Conservation (phyloP, 1,140 invertebrate species). For the Hycleus phaleratus region DNA sequence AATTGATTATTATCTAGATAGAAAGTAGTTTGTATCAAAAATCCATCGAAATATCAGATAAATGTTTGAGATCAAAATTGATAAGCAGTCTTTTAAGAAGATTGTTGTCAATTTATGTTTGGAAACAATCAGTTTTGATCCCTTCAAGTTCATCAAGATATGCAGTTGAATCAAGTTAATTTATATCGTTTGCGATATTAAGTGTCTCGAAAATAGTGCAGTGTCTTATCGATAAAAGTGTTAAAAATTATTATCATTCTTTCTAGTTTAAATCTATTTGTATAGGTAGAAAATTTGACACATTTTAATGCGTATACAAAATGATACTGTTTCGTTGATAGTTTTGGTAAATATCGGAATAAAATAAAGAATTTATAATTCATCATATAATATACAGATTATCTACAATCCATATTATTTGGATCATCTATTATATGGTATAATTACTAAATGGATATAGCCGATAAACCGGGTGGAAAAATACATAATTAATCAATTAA, state of each 20-base stretch:
- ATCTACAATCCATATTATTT: too few relatives aligned
- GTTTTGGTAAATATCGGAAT: slow-evolving; percentile 2
- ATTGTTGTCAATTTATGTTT: slow-evolving; percentile 7
- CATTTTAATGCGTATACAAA: slow-evolving; percentile 23
- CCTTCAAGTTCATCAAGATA: slow-evolving; percentile 11
- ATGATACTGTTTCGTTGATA: slow-evolving; percentile 10
- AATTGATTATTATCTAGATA: slow-evolving; percentile 13
- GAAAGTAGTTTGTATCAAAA: slow-evolving; percentile 8
- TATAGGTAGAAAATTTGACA: slow-evolving; percentile 19
- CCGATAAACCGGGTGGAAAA: not conserved
- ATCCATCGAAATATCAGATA: slow-evolving; percentile 15
- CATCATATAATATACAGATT: not conserved
- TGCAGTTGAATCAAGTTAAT: slow-evolving; percentile 8
- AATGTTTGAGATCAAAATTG: slow-evolving; percentile 27
- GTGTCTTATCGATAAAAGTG: not conserved
- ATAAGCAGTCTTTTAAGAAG: slow-evolving; percentile 30
- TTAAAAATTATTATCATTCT: too few relatives aligned
- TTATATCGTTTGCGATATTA: slow-evolving; percentile 4
- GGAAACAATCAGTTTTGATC: slow-evolving; percentile 13
- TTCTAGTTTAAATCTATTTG: slow-evolving; percentile 1
- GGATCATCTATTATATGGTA: too few relatives aligned
- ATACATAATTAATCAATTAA: slow-evolving; percentile 1
- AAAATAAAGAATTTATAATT: not conserved
- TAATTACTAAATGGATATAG: not conserved
- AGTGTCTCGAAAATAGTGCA: not conserved